These are phyloP conservation scores for Thinocorus orbignyianus DNA, from an alignment of 2,113 vertebrate genomes.

Conservation along the genomic window DNA sequence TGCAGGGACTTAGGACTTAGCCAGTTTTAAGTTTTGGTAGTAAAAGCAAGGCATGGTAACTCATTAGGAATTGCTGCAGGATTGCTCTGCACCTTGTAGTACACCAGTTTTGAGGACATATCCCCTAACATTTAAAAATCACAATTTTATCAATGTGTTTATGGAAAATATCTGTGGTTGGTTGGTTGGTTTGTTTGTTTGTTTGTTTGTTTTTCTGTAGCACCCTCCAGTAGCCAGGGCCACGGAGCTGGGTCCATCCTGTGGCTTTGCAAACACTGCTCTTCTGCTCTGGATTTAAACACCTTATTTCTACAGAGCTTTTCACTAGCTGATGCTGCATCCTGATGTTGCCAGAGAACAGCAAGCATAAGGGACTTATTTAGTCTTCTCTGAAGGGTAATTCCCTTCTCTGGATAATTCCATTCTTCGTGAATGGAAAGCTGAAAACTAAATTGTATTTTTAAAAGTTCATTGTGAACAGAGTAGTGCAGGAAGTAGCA, in stretches of 20 bases:
- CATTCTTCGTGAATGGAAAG: background rate
- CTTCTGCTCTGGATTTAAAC: background rate
- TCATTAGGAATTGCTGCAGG: background rate
- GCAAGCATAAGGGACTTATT: background rate
- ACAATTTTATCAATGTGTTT: background rate
- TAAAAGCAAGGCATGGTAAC: background rate
- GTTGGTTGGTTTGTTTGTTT: too few species aligned
- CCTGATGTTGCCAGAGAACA: background rate
- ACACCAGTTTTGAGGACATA: background rate
- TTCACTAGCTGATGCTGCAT: background rate
- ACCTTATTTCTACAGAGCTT: background rate
- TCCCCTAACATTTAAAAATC: background rate
- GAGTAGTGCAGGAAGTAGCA: constrained; percentile 24
- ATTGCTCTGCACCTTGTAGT: background rate
- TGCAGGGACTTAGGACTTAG: background rate
- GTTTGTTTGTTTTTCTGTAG: background rate
- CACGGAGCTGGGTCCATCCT: background rate
- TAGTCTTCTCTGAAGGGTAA: background rate
- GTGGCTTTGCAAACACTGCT: background rate
- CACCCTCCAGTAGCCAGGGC: background rate
- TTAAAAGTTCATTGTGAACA: background rate
- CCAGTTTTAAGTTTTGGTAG: background rate
- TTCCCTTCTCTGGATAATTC: background rate
- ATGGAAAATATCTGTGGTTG: too few species aligned
- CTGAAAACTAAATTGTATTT: background rate